phyloP scores from a whole-genome alignment of 1,140 invertebrate genomes.

The Drosophila serrata region DNA sequence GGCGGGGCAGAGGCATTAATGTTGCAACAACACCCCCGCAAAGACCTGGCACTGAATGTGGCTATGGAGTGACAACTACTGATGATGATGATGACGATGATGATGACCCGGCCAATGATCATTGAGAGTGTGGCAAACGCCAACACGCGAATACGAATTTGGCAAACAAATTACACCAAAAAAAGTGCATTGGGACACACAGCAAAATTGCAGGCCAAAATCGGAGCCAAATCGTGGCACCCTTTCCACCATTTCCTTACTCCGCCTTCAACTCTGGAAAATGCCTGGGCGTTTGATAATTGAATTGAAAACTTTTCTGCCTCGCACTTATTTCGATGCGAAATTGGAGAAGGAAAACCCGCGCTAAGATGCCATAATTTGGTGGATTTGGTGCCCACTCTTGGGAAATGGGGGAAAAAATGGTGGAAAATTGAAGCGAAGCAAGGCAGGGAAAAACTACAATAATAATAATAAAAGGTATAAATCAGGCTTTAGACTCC shows the following conservation, averaged over 20 bases:
- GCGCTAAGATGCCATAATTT: slow-evolving; percentile 67
- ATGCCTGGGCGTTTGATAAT: slow-evolving; percentile 72
- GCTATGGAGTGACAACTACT: slow-evolving; percentile 44
- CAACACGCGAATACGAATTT: slow-evolving; percentile 65
- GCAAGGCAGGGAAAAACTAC: not conserved
- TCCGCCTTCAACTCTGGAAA: not conserved
- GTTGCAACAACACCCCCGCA: slow-evolving; percentile 56
- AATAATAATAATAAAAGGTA: slow-evolving; percentile 57
- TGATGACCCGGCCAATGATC: slow-evolving; percentile 6
- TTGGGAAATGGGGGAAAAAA: slow-evolving; percentile 1
- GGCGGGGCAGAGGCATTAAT: slow-evolving; percentile 36
- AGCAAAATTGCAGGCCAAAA: slow-evolving; percentile 57
- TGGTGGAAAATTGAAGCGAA: slow-evolving; percentile 47
- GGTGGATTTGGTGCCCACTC: slow-evolving; percentile 57
- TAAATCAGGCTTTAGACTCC: slow-evolving; percentile 69
- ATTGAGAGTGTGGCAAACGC: slow-evolving; percentile 44
- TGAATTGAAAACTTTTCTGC: slow-evolving; percentile 77
- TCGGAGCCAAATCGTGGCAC: slow-evolving; percentile 54
- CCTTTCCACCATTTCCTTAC: not conserved
- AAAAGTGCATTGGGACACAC: slow-evolving; percentile 54
- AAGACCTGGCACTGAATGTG: not conserved
- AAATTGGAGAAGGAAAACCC: slow-evolving; percentile 35
- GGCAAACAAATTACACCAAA: slow-evolving; percentile 76
- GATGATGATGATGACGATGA: slow-evolving; percentile 15
- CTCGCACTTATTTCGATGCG: slow-evolving; percentile 57